Percentiles rank a stretch among this genome's conserved stretches.
Conservation (phyloP, 2,113 vertebrate species). For the Okapia johnstoni region DNA sequence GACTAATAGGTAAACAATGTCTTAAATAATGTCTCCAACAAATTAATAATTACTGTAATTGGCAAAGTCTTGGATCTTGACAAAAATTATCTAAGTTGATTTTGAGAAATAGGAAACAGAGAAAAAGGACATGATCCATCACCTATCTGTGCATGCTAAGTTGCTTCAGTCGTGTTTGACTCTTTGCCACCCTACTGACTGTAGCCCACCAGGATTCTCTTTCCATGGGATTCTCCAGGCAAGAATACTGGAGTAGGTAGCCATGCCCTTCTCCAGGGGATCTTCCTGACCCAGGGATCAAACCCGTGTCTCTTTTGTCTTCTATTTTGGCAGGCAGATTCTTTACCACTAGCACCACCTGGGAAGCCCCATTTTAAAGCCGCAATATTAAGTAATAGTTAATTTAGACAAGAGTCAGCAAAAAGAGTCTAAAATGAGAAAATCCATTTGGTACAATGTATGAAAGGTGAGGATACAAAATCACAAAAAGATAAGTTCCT, state of each 20-base stretch:
- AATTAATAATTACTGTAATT: not conserved
- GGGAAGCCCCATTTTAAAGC: not conserved
- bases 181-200: not conserved
- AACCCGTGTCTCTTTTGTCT: not conserved
- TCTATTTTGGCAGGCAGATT: not conserved
- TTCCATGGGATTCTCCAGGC: not conserved
- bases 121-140: not conserved
- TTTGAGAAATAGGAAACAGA: not conserved
- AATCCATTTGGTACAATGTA: not conserved
- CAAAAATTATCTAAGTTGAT: not conserved
- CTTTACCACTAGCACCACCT: not conserved
- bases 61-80: not conserved
- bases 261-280: not conserved
- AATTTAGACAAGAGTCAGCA: not conserved
- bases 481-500: not conserved
- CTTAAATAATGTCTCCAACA: not conserved
- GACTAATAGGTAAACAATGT: not conserved
- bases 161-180: not conserved
- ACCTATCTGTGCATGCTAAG: not conserved
- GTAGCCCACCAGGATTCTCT: not conserved
- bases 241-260: not conserved
- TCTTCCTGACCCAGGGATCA: not conserved
- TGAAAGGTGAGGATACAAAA: not conserved
- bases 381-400: not conserved
- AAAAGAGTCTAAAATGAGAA: not conserved